Base-by-base conservation (phyloP, 35 echinoderm and acorn worm genomes). In the Acanthaster planci region DNA sequence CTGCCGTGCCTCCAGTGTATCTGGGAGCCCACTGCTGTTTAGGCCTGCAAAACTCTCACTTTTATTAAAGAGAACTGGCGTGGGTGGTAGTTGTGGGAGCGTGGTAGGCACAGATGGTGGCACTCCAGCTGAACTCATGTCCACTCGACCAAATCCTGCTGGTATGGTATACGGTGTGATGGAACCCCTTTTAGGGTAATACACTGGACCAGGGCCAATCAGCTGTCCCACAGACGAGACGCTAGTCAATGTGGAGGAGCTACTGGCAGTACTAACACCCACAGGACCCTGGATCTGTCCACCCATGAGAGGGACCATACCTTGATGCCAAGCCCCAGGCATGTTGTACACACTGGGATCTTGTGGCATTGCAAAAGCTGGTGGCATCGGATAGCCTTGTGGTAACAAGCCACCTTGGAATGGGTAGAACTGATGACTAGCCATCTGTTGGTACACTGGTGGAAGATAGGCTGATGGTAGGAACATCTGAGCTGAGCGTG, bases 381-480 rank as follows among this genome's bases (percentile, higher is more conserved):
- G 26, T 26, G 3, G 29, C 64, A 72, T 72, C 26, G 64, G 29
- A 26, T 72, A 72, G 64, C 64, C 64, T 8, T 72, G 64, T 19
- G 64, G 64, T 72, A 72, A 10, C 2, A 72, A 26, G 10, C 64
- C 64, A 72, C 64, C 64, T 72, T 72, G 64, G 64, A 72, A 72
- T 72, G 64, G 64, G 64, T 72, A 72, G 23, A 26, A 72, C 7
- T 47, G 42, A 47, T 47, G 42, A 47, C 42, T 47, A 47, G 42
- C 42, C 42, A 47, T 47, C 42, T 72, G 64, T 72, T 40, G 84
- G 37, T 47, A 40, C 78, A 86, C 75, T 78, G 77, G 50, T n/a
- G n/a, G n/a, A n/a, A n/a, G n/a, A 76, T 77, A 4, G 67, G 84
- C 44, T 86, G 84, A 4, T 37, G 75, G 76, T 4, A 72, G 51